phyloP scores from a whole-genome alignment of 2,113 vertebrate species.

The Festucalex cinctus region DNA sequence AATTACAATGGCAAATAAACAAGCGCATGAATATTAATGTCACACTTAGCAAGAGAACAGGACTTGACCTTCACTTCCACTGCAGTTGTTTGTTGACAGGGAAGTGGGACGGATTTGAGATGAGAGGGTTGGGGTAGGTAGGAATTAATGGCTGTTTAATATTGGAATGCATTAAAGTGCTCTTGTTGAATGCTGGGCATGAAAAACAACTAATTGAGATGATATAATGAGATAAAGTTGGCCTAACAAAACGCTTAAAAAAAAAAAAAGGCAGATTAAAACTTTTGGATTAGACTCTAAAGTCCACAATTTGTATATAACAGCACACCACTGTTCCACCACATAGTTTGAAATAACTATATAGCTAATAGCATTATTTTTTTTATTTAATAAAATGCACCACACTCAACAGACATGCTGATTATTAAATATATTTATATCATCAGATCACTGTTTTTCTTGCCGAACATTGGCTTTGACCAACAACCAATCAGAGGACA shows the following conservation, averaged over 20 bases:
- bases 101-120: slow-evolving; percentile 61
- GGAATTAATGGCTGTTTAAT: slow-evolving; percentile 56
- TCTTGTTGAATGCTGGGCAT: slow-evolving; percentile 22
- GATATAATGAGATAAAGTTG: background rate
- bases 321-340: no score
- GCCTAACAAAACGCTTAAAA: background rate
- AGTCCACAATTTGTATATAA: background rate
- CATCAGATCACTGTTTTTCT: no score
- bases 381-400: no score
- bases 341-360: no score
- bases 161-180: slow-evolving; percentile 36
- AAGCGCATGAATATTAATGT: slow-evolving; percentile 63
- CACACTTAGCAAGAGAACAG: slow-evolving; percentile 48
- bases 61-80: slow-evolving; percentile 69
- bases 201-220: slow-evolving; percentile 6
- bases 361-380: no score
- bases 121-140: slow-evolving; percentile 40
- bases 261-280: background rate
- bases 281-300: background rate
- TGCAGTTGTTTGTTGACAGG: slow-evolving; percentile 60
- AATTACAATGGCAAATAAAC: slow-evolving; percentile 48
- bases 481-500: no score
- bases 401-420: no score
- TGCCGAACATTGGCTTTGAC: no score
- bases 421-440: no score